A percentile compares a stretch with the other conserved stretches of the same genome.
Conservation (phyloP, 2,888 invertebrate genomes). For the Zygogramma bicolorata region DNA sequence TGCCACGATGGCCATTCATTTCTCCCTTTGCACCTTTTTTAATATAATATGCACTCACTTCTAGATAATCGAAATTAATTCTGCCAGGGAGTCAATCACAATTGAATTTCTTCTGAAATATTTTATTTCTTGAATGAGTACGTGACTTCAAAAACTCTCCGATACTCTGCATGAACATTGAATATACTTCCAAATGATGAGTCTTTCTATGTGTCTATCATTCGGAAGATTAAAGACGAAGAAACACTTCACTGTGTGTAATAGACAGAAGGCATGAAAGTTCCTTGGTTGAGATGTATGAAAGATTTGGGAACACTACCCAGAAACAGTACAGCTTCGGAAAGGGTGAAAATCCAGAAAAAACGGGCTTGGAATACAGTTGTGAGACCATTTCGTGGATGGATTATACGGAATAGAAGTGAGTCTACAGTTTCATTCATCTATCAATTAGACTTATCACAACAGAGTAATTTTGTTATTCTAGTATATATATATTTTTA, state of each 20-base stretch:
- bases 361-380: conserved; percentile 41
- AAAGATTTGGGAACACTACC: conserved; percentile 42
- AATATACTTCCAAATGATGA: background rate
- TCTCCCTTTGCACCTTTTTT: too few relatives aligned
- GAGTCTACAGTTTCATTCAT: background rate
- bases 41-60: too few relatives aligned
- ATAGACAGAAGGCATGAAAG: conserved; percentile 50
- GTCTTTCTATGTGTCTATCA: too few relatives aligned
- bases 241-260: background rate
- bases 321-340: conserved; percentile 16
- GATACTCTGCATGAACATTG: too few relatives aligned
- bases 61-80: too few relatives aligned
- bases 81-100: too few relatives aligned
- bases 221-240: too few relatives aligned
- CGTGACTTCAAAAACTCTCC: too few relatives aligned
- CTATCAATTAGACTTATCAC: background rate
- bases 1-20: too few relatives aligned
- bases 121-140: too few relatives aligned
- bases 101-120: too few relatives aligned
- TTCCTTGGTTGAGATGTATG: conserved; percentile 56
- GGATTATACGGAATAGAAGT: conserved; percentile 17
- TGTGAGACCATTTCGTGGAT: conserved; percentile 29
- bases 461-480: background rate
- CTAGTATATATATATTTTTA: too few relatives aligned
- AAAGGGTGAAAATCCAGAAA: conserved; percentile 28